Evolutionary conservation across 2,113 vertebrate species (phyloP).

Genomic region (Eubucco bourcierii): DNA sequence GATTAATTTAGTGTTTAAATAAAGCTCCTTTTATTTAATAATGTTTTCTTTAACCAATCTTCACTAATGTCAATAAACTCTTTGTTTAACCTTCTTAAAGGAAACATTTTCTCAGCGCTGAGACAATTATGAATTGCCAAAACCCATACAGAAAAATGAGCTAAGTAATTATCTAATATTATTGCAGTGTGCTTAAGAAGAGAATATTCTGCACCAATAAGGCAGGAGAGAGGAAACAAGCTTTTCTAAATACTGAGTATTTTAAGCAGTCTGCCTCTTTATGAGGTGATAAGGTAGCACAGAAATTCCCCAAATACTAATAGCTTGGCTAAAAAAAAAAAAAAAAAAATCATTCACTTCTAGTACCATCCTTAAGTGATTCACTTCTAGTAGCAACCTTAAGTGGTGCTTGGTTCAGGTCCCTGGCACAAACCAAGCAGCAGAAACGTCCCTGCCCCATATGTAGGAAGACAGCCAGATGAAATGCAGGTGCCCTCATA

Average conservation of each 20-base stretch:
- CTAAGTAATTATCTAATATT: slow-evolving; percentile 70
- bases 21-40: slow-evolving; percentile 87
- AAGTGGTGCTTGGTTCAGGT: background rate
- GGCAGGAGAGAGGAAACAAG: background rate
- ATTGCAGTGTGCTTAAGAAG: slow-evolving; percentile 49
- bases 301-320: slow-evolving; percentile 10
- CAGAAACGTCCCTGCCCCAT: background rate
- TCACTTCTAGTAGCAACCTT: background rate
- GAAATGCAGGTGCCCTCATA: fast-evolving
- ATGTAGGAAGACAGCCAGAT: background rate
- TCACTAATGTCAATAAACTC: slow-evolving; percentile 88
- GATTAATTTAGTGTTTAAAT: slow-evolving; percentile 91
- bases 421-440: background rate
- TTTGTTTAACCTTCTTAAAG: slow-evolving; percentile 88
- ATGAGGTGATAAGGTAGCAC: background rate
- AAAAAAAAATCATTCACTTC: background rate
- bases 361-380: background rate
- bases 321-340: slow-evolving; percentile 6
- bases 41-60: slow-evolving; percentile 87
- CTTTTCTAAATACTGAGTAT: slow-evolving; percentile 20
- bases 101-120: slow-evolving; percentile 78
- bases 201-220: slow-evolving; percentile 44
- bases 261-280: background rate
- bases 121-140: slow-evolving; percentile 79
- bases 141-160: slow-evolving; percentile 72